These are phyloP conservation scores for Cinclus mexicanus DNA, from an alignment of 2,113 vertebrate genomes.

Conservation along the genomic window DNA sequence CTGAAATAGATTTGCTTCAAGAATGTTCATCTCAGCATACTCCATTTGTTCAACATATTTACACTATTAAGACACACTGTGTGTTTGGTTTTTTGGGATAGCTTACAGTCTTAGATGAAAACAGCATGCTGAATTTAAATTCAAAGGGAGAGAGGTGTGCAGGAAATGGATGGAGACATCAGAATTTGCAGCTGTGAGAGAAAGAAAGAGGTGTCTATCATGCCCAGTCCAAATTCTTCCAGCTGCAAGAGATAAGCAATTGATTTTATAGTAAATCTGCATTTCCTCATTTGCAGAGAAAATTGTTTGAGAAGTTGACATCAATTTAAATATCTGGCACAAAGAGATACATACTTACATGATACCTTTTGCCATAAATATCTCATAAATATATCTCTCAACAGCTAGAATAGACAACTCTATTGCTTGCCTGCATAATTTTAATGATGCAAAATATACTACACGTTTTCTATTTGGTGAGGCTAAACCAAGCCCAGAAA, in stretches of 20 bases:
- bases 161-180: background rate
- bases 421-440: background rate
- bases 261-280: background rate
- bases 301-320: background rate
- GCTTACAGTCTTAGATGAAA: background rate
- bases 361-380: background rate
- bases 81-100: background rate
- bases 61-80: background rate
- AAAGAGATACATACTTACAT: background rate
- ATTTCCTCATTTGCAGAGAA: background rate
- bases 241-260: background rate
- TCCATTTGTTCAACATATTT: background rate
- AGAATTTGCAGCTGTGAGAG: background rate
- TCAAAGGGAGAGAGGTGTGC: background rate
- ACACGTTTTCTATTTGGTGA: background rate
- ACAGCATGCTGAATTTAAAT: background rate
- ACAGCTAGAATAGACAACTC: background rate
- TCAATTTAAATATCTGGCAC: background rate
- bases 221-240: background rate
- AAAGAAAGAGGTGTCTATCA: background rate
- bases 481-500: background rate
- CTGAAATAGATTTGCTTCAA: background rate
- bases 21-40: background rate
- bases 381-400: background rate
- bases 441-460: background rate